phyloP scores from a whole-genome alignment of 1,140 invertebrate genomes.

The Drosophila sechellia region DNA sequence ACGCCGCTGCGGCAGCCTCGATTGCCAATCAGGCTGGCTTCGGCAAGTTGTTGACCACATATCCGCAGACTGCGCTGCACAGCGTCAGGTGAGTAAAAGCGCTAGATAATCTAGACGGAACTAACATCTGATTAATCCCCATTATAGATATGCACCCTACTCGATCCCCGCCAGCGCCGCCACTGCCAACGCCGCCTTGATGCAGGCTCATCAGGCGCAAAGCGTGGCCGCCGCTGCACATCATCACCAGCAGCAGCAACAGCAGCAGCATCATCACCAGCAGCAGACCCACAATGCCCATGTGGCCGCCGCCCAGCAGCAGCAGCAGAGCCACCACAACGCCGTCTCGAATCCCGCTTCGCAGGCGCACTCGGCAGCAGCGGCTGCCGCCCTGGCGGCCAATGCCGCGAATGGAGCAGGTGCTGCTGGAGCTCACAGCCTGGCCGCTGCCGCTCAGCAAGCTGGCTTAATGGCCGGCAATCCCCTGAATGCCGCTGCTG shows the following conservation, averaged over 20 bases:
- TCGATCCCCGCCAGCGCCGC: constrained; percentile 83
- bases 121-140: background rate
- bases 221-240: constrained; percentile 82
- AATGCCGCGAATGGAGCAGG: constrained; percentile 85
- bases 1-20: constrained; percentile 84
- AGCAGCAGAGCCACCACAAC: constrained; percentile 64
- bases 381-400: constrained; percentile 85
- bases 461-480: constrained; percentile 83
- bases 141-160: constrained; percentile 81
- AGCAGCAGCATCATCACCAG: constrained; percentile 74
- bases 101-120: background rate
- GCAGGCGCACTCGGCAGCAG: constrained; percentile 76
- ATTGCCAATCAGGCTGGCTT: constrained; percentile 87
- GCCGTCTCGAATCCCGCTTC: constrained; percentile 83
- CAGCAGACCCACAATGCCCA: constrained; percentile 61
- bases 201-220: constrained; percentile 84
- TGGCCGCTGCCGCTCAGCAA: constrained; percentile 84
- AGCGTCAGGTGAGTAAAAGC: constrained; percentile 72
- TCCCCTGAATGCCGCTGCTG: constrained; percentile 83
- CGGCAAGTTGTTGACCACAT: constrained; percentile 89
- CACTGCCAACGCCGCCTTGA: constrained; percentile 79
- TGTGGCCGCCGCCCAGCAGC: constrained; percentile 74
- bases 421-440: constrained; percentile 77
- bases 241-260: constrained; percentile 77
- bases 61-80: constrained; percentile 85